Conservation (phyloP, 2,888 invertebrate species). For the Amphipoea lucens region DNA sequence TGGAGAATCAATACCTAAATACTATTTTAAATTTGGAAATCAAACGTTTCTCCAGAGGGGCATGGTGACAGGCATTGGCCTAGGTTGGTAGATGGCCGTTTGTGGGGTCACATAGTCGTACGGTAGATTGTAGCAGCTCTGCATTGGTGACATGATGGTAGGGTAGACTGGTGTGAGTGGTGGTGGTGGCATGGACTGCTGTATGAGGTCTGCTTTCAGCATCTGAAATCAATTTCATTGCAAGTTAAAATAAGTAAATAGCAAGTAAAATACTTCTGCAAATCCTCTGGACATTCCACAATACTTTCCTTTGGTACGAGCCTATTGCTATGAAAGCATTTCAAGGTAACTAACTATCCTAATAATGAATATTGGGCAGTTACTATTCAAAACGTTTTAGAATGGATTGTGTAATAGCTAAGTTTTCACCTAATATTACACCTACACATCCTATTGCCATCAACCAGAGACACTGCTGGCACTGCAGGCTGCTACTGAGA, state of each 20-base stretch:
- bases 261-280: neutral
- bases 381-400: neutral
- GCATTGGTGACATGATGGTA: conserved; percentile 71
- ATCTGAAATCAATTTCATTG: conserved; percentile 70
- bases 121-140: conserved; percentile 71
- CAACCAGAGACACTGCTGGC: neutral
- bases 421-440: neutral
- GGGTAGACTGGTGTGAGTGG: conserved; percentile 73
- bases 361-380: no score
- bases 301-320: neutral
- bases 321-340: neutral
- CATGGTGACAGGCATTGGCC: conserved; percentile 71
- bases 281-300: neutral
- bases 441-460: neutral
- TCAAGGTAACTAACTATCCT: no score
- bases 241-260: neutral
- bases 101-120: conserved; percentile 75
- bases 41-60: conserved; percentile 77
- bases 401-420: neutral
- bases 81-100: conserved; percentile 69
- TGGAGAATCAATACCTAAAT: conserved; percentile 34
- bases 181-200: conserved; percentile 72
- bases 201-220: conserved; percentile 74
- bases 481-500: neutral
- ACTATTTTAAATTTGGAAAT: conserved; percentile 39